phyloP scores from a whole-genome alignment of 1,140 invertebrate species.

The Ericerus pela region DNA sequence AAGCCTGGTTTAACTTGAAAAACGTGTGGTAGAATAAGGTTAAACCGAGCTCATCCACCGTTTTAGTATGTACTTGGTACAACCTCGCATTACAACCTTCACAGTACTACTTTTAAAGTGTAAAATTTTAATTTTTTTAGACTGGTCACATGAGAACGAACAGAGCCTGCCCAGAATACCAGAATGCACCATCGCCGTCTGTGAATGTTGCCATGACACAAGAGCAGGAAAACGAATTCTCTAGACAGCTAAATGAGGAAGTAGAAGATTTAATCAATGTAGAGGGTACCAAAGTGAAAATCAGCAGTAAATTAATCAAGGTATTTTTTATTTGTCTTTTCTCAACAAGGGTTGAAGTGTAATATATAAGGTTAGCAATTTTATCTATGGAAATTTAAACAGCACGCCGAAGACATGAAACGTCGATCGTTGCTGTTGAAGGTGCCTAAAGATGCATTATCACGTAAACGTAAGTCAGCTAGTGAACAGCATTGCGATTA shows the following conservation, averaged over 20 bases:
- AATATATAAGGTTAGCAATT: no score
- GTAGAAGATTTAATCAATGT: slow-evolving; percentile 81
- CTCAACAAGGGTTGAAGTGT: no score
- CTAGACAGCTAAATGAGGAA: slow-evolving; percentile 59
- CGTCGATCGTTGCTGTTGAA: slow-evolving; percentile 63
- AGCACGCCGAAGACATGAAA: slow-evolving; percentile 69
- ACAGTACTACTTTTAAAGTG: no score
- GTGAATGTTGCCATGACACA: slow-evolving; percentile 62
- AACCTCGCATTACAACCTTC: no score
- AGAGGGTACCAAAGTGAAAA: slow-evolving; percentile 76
- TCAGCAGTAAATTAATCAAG: slow-evolving; percentile 66
- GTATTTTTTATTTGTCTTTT: slow-evolving; percentile 34
- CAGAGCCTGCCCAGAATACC: slow-evolving; percentile 87
- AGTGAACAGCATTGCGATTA: slow-evolving; percentile 82
- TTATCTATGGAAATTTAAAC: no score
- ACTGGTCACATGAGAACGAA: slow-evolving; percentile 79
- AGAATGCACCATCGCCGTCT: slow-evolving; percentile 41
- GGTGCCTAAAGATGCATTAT: slow-evolving; percentile 60
- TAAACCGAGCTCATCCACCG: no score
- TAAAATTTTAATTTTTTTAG: no score
- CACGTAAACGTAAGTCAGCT: slow-evolving; percentile 47
- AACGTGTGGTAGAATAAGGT: no score
- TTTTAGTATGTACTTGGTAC: no score
- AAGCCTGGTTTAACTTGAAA: no score
- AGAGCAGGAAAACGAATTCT: slow-evolving; percentile 67